Evolutionary conservation across 2,888 invertebrate genomes (phyloP).

Genomic region (Volucella inanis): DNA sequence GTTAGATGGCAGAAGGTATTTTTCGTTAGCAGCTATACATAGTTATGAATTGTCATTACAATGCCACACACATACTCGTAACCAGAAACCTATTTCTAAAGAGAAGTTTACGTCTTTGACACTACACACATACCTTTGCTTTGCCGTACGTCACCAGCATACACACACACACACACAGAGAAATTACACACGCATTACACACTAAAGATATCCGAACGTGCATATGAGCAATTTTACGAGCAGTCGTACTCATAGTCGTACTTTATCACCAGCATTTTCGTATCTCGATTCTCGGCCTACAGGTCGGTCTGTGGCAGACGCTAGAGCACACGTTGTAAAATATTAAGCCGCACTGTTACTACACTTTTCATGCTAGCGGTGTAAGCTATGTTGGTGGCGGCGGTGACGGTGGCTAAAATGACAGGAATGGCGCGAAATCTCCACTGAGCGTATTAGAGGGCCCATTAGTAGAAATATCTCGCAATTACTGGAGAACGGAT

Average conservation of each 20-base stretch:
- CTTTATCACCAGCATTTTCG: constrained; percentile 50
- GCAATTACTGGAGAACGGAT: constrained; percentile 63
- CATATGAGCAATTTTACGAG: constrained; percentile 70
- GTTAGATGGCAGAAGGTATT: neutral
- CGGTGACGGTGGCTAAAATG: constrained; percentile 53
- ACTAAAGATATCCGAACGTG: constrained; percentile 2
- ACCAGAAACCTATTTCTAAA: constrained; percentile 55
- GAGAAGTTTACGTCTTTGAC: constrained; percentile 63
- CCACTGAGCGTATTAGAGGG: constrained; percentile 70
- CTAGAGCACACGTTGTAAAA: constrained; percentile 10
- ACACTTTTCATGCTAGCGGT: neutral
- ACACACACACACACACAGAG: neutral
- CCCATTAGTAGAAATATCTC: constrained; percentile 73
- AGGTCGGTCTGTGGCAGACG: constrained; percentile 13
- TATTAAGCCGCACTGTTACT: constrained; percentile 19
- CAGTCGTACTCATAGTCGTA: neutral
- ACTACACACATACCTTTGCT: constrained; percentile 36
- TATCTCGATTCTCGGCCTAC: neutral
- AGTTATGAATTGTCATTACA: constrained; percentile 29
- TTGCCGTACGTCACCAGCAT: neutral
- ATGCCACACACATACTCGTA: constrained; percentile 50
- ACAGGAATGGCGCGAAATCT: constrained; percentile 71
- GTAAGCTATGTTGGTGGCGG: constrained; percentile 1
- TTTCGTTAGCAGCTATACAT: constrained; percentile 47
- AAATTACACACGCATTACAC: neutral